These are phyloP conservation scores for Lepus americanus DNA, from an alignment of 2,113 vertebrate species.

Conservation along the genomic window DNA sequence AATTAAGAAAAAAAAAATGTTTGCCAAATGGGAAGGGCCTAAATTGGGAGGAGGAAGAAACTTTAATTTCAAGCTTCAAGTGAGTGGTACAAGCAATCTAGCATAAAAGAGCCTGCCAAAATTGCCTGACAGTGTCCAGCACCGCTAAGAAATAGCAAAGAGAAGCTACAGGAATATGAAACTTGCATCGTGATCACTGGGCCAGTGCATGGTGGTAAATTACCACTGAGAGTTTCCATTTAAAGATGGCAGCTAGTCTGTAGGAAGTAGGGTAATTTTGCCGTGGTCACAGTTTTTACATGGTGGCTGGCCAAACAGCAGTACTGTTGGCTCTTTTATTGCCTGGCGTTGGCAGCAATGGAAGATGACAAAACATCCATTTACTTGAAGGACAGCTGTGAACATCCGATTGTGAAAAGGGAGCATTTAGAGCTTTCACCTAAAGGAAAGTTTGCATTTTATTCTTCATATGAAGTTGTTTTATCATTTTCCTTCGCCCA, in stretches of 20 bases:
- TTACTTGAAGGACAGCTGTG: constrained; percentile 20
- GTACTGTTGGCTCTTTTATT: not conserved
- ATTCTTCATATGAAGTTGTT: constrained; percentile 30
- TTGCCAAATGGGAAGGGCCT: constrained; percentile 79
- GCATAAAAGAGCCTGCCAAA: constrained; percentile 19
- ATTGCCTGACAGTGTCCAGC: constrained; percentile 22
- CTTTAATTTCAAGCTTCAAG: constrained; percentile 85
- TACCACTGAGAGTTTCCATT: constrained; percentile 40
- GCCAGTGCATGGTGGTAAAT: constrained; percentile 47
- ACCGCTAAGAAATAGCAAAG: not conserved
- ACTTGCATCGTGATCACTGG: constrained; percentile 44
- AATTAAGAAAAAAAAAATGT: constrained; percentile 52
- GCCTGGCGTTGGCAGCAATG: not conserved
- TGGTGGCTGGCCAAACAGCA: not conserved
- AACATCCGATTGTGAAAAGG: constrained; percentile 21
- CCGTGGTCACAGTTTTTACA: not conserved
- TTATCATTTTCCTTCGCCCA: not conserved
- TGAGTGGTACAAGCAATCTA: constrained; percentile 80
- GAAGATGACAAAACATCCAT: constrained; percentile 45
- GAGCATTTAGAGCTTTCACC: not conserved
- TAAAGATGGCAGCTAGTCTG: constrained; percentile 21
- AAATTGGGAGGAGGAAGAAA: constrained; percentile 77
- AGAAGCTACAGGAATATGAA: not conserved
- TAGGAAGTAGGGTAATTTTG: constrained; percentile 52
- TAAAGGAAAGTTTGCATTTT: constrained; percentile 2